Evolutionary conservation across 1,140 invertebrate genomes (phyloP).

Genomic region (Brachionus plicatilis): DNA sequence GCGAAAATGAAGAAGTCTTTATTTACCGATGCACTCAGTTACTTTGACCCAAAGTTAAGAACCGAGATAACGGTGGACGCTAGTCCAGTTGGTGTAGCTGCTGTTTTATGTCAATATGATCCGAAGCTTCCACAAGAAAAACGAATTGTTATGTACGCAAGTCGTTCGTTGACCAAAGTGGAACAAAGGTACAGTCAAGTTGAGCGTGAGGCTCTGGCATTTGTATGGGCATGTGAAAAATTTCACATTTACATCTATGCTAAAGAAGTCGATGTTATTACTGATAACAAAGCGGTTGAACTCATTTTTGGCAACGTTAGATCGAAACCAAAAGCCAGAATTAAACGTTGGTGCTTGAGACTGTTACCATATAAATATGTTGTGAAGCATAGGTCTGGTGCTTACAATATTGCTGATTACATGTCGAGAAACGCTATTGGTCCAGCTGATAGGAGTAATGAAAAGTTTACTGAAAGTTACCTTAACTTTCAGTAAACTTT

Average conservation of each 20-base stretch:
- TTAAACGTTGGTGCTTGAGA: background rate
- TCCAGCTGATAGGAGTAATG: background rate
- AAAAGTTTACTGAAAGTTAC: background rate
- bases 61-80: constrained; percentile 42
- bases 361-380: background rate
- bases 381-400: background rate
- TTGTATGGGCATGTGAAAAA: background rate
- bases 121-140: constrained; percentile 41
- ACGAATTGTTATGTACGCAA: constrained; percentile 46
- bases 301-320: background rate
- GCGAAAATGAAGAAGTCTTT: background rate
- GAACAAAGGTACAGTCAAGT: constrained; percentile 47
- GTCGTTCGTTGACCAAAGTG: constrained; percentile 30
- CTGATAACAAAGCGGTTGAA: constrained; percentile 7
- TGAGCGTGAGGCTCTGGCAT: constrained; percentile 45
- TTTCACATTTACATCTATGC: background rate
- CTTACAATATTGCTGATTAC: background rate
- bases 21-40: background rate
- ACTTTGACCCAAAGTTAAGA: background rate
- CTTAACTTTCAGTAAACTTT: too few relatives aligned
- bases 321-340: background rate
- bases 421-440: background rate
- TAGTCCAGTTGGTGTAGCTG: constrained; percentile 53
- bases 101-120: constrained; percentile 53
- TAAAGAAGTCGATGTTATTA: constrained; percentile 3